These are phyloP conservation scores for Timema cristinae DNA, from an alignment of 2,888 invertebrate genomes.

Conservation along the genomic window DNA sequence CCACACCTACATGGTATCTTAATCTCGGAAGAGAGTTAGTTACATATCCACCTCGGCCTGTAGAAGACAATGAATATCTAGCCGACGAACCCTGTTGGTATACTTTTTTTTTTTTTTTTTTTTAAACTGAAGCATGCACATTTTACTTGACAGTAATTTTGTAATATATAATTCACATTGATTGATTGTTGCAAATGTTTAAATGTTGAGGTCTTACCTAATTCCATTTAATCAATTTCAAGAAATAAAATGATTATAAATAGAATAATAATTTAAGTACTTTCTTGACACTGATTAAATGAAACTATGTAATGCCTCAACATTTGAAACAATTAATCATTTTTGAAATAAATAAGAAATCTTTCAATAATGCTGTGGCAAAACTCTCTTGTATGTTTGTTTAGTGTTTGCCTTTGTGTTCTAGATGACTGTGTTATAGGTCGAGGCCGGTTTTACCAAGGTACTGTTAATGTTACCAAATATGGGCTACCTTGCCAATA, in stretches of 20 bases:
- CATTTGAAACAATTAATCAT: not conserved
- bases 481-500: constrained; percentile 81
- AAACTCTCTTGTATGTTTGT: constrained; percentile 10
- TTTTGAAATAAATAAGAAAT: constrained; percentile 16
- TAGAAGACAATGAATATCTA: no score
- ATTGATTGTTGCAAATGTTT: not conserved
- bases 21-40: no score
- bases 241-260: no score
- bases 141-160: not conserved
- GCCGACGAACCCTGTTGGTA: no score
- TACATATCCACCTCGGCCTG: no score
- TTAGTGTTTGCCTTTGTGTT: constrained; percentile 32
- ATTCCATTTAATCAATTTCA: not conserved
- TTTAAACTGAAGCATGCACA: not conserved
- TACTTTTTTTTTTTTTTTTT: not conserved
- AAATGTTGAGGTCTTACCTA: not conserved
- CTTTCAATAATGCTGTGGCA: constrained; percentile 18
- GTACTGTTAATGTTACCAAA: constrained; percentile 78
- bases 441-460: constrained; percentile 87
- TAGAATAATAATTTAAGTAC: no score
- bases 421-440: constrained; percentile 79
- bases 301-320: not conserved
- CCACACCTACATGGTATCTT: no score
- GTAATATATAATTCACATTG: not conserved
- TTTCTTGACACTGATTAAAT: not conserved